Evolutionary conservation across 2,113 vertebrate genomes (phyloP).

Genomic region (human (Homo sapiens)): GRCh38 chr19:36009501-36010000

Average conservation of each 20-base stretch:
- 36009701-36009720: background rate
- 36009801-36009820: background rate
- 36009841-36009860: background rate
- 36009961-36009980: background rate
- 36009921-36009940: background rate
- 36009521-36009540: constrained; percentile 82
- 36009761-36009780: background rate
- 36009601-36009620: background rate
- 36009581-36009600: background rate
- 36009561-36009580: constrained; percentile 66
- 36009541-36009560: constrained; percentile 83
- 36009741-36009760: background rate
- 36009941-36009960: background rate
- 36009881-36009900: background rate
- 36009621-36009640: background rate
- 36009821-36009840: background rate
- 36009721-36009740: background rate
- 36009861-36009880: background rate
- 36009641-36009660: background rate
- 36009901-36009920: background rate
- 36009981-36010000: background rate
- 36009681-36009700: background rate
- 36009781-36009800: background rate
- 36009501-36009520: constrained; percentile 89
- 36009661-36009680: background rate